Evolutionary conservation across 2,113 vertebrate species (phyloP).

Genomic region (Chaetops frenatus): DNA sequence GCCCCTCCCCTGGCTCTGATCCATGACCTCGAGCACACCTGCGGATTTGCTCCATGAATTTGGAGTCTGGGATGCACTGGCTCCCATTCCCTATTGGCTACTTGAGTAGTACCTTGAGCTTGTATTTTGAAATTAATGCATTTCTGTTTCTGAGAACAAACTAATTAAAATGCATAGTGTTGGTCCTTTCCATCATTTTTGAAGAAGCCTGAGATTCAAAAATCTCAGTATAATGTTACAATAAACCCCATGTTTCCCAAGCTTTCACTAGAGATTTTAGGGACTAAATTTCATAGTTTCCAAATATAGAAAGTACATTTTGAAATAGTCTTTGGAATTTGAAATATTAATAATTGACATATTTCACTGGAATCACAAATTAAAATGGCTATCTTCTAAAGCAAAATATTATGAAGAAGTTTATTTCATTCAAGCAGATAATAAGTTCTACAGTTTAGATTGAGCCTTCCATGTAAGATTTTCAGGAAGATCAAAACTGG

Average conservation of each 20-base stretch:
- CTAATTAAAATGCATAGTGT: neutral
- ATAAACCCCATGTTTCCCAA: neutral
- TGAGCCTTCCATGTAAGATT: neutral
- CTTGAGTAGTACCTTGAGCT: neutral
- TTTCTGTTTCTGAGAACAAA: neutral
- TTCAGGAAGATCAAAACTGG: neutral
- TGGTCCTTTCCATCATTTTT: neutral
- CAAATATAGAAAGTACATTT: neutral
- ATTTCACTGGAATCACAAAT: neutral
- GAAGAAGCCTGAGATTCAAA: neutral
- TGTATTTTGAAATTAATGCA: neutral
- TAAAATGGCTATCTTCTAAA: neutral
- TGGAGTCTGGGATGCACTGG: rapidly evolving
- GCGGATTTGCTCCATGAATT: neutral
- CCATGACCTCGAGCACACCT: too few species aligned
- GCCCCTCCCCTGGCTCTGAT: neutral
- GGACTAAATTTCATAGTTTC: neutral
- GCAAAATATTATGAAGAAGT: neutral
- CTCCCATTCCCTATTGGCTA: neutral
- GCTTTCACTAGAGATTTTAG: neutral
- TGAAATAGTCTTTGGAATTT: neutral
- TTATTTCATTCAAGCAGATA: neutral
- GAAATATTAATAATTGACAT: neutral
- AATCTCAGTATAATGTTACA: neutral
- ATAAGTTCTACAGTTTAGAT: neutral